phyloP scores from a whole-genome alignment of 2,113 vertebrate genomes.

The Callaeas wilsoni region DNA sequence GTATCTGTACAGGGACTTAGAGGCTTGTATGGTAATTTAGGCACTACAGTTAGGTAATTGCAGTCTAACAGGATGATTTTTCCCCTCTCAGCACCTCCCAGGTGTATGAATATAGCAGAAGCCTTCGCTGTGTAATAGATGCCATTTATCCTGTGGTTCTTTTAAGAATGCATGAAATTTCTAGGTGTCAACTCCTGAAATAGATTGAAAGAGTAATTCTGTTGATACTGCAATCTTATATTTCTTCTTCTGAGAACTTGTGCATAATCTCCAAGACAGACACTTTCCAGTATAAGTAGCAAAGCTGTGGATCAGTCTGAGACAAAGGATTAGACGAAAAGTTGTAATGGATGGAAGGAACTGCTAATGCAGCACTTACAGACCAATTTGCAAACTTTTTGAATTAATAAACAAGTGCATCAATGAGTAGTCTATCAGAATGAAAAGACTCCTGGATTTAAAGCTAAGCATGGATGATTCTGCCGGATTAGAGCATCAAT shows the following conservation, averaged over 20 bases:
- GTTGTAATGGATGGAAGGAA: neutral
- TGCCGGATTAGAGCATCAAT: neutral
- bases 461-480: slow-evolving; percentile 2
- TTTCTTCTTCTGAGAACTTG: neutral
- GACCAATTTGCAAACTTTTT: neutral
- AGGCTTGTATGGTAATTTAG: neutral
- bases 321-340: neutral
- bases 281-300: neutral
- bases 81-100: neutral
- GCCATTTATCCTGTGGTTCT: neutral
- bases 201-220: neutral
- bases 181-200: neutral
- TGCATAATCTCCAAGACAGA: neutral
- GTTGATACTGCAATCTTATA: neutral
- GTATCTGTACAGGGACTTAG: neutral
- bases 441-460: neutral
- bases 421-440: neutral
- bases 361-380: neutral
- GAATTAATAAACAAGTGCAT: neutral
- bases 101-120: neutral
- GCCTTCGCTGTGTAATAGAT: neutral
- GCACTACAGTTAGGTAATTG: neutral
- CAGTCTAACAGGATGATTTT: neutral
- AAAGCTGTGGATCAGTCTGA: neutral
- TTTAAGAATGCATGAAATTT: neutral